Percentiles rank a stretch among this genome's conserved stretches.
Conservation (phyloP, 2,113 vertebrate species). For the Ellobius talpinus region DNA sequence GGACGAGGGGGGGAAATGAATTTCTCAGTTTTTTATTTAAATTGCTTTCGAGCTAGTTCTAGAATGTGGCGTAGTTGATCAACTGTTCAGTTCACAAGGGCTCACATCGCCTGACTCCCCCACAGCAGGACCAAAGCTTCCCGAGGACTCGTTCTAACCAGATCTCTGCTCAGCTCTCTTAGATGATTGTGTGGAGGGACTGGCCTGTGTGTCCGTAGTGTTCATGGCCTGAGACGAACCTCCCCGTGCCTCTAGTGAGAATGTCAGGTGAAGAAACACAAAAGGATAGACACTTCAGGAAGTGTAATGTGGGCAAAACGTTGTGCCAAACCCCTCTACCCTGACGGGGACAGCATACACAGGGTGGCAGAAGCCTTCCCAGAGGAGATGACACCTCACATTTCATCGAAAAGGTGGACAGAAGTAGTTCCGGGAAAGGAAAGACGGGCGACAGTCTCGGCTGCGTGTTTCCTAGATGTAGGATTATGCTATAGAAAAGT, state of each 20-base stretch:
- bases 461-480: background rate
- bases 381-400: background rate
- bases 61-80: conserved; percentile 59
- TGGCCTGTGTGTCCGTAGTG: background rate
- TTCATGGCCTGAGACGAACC: background rate
- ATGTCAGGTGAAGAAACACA: background rate
- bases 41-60: conserved; percentile 74
- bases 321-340: background rate
- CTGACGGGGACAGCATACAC: rapidly evolving
- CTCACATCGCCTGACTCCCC: background rate
- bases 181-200: background rate
- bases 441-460: background rate
- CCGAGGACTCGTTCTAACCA: background rate
- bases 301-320: background rate
- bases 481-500: background rate
- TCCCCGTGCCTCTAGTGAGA: background rate
- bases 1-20: conserved; percentile 52
- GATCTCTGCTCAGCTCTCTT: background rate
- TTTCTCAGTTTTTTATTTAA: conserved; percentile 73
- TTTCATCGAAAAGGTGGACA: background rate
- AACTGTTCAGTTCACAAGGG: conserved; percentile 10
- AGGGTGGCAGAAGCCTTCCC: background rate
- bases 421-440: background rate
- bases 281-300: background rate
- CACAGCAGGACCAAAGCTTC: background rate